These are phyloP conservation scores for Cydia fagiglandana DNA, from an alignment of 1,140 invertebrate species.

Conservation along the genomic window DNA sequence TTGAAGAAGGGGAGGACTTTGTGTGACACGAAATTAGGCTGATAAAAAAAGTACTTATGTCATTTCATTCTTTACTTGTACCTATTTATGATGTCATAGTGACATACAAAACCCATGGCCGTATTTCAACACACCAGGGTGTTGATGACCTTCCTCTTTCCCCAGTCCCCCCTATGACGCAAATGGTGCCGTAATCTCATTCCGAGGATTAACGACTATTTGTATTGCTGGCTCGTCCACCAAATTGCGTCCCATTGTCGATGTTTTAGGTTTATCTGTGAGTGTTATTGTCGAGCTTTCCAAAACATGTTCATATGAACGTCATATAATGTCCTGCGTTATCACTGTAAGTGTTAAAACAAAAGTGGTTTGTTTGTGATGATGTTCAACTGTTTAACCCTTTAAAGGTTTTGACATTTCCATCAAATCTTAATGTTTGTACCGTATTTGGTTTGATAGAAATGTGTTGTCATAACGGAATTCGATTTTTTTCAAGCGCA, in stretches of 20 bases:
- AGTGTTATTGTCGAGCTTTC: not conserved
- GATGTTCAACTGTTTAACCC: not conserved
- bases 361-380: not conserved
- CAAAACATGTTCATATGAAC: conserved; percentile 6
- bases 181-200: conserved; percentile 26
- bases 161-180: conserved; percentile 2
- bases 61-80: too few species aligned
- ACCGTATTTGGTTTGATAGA: not conserved
- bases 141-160: not conserved
- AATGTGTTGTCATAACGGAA: too few species aligned
- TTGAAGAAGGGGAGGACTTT: too few species aligned
- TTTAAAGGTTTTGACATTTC: not conserved
- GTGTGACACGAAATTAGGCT: too few species aligned
- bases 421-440: not conserved
- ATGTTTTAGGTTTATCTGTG: conserved; percentile 9
- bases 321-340: conserved; percentile 11
- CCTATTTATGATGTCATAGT: not conserved
- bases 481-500: too few species aligned
- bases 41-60: too few species aligned
- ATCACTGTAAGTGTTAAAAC: conserved; percentile 5
- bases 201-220: conserved; percentile 17
- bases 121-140: not conserved
- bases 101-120: not conserved
- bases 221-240: conserved; percentile 8
- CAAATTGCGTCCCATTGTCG: conserved; percentile 15